phyloP scores from a whole-genome alignment of 2,888 invertebrate genomes.

The Stenolophus ochropezus region DNA sequence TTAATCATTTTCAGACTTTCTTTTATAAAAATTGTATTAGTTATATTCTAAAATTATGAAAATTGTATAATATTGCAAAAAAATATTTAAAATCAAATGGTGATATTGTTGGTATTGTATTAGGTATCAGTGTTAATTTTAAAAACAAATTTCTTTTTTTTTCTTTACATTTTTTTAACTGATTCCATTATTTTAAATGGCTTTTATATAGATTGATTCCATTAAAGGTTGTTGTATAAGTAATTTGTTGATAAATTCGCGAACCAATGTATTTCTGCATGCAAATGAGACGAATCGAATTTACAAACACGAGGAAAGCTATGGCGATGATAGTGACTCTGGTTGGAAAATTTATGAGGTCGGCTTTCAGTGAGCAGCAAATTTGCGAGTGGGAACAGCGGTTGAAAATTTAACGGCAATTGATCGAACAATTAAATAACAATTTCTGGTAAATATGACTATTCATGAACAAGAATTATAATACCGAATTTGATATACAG shows the following conservation, averaged over 20 bases:
- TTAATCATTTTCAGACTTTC: no score
- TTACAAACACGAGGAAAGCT: neutral
- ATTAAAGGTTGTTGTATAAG: neutral
- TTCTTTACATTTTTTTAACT: no score
- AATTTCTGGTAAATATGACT: slow-evolving; percentile 43
- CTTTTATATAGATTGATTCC: neutral
- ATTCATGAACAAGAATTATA: slow-evolving; percentile 45
- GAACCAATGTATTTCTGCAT: neutral
- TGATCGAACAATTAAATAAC: slow-evolving; percentile 40
- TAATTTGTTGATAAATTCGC: neutral
- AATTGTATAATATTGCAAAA: no score
- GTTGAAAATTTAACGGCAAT: slow-evolving; percentile 42
- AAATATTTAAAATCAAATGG: no score
- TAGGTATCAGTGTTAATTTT: no score
- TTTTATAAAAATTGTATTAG: no score
- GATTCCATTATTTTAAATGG: no score
- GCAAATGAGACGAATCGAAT: neutral
- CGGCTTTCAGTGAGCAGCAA: slow-evolving; percentile 8
- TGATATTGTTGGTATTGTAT: no score
- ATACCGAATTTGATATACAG: slow-evolving; percentile 25
- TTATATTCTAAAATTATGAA: no score
- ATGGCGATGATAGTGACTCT: neutral
- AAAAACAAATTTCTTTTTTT: no score
- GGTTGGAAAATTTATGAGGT: slow-evolving; percentile 16
- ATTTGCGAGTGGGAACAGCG: slow-evolving; percentile 30